Percentiles rank a stretch among this genome's conserved stretches.
These are phyloP conservation scores for Ennomos quercinarius DNA, from an alignment of 2,888 invertebrate species.

Conservation along the genomic window DNA sequence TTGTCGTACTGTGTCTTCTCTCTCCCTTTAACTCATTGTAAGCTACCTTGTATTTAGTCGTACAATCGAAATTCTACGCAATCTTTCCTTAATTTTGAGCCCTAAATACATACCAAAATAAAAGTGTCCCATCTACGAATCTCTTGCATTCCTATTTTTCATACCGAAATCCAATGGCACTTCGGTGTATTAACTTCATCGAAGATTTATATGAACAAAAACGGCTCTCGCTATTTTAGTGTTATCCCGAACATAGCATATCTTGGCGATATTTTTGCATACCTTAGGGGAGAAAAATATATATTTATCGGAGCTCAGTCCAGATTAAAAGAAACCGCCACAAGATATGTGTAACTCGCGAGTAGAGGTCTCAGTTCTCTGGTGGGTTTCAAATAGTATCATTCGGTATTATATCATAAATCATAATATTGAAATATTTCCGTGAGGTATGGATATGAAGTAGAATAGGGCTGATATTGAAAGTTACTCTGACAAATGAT, in stretches of 20 bases:
- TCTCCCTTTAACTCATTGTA: too few relatives aligned
- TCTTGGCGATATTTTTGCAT: constrained; percentile 80
- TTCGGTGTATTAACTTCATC: constrained; percentile 76
- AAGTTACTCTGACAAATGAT: constrained; percentile 79
- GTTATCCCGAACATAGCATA: constrained; percentile 68
- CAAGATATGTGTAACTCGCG: neutral
- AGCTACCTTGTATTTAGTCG: too few relatives aligned
- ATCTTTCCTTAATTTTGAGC: too few relatives aligned
- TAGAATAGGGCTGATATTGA: constrained; percentile 72
- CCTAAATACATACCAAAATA: constrained; percentile 4
- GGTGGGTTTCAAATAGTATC: constrained; percentile 22
- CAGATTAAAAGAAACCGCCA: constrained; percentile 45
- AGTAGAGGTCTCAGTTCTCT: neutral
- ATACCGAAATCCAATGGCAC: constrained; percentile 62
- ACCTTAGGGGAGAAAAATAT: constrained; percentile 70
- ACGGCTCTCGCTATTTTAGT: constrained; percentile 63
- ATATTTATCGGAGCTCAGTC: constrained; percentile 67
- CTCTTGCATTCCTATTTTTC: constrained; percentile 28
- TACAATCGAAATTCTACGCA: too few relatives aligned
- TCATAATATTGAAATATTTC: constrained; percentile 82
- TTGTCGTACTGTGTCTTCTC: too few relatives aligned
- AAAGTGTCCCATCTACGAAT: constrained; percentile 4
- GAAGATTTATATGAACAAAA: constrained; percentile 79
- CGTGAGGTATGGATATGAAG: constrained; percentile 59
- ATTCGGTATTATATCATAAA: constrained; percentile 74